Evolutionary conservation across 2,888 invertebrate species (phyloP).

Genomic region (Actias luna): DNA sequence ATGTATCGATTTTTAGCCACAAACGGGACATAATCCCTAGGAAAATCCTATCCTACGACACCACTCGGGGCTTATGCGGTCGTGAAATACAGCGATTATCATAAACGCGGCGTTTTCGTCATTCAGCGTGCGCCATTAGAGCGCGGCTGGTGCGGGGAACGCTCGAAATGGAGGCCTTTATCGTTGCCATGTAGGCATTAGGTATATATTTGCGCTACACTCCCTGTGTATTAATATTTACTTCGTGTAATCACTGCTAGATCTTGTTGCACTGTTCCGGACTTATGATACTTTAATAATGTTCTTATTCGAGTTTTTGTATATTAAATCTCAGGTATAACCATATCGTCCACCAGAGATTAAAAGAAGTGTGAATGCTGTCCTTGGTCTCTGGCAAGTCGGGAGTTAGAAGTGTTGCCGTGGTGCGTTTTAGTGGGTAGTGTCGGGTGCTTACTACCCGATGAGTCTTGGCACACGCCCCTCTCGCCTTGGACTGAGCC

Average conservation of each 20-base stretch:
- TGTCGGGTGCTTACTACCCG: no score
- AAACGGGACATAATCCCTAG: constrained; percentile 38
- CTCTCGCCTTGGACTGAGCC: no score
- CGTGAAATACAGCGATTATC: constrained; percentile 71
- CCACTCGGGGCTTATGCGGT: constrained; percentile 55
- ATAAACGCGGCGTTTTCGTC: constrained; percentile 70
- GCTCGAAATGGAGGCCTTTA: constrained; percentile 35
- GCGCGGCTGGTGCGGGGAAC: constrained; percentile 37
- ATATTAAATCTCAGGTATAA: background rate
- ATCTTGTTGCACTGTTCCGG: background rate
- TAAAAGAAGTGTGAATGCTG: no score
- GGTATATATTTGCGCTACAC: constrained; percentile 29
- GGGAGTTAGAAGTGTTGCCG: no score
- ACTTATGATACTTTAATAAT: background rate
- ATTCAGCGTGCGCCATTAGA: constrained; percentile 57
- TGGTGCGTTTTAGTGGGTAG: no score
- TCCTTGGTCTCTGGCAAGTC: no score
- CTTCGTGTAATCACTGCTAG: constrained; percentile 16
- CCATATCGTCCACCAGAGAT: no score
- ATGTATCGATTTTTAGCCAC: constrained; percentile 16
- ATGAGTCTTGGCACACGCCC: no score
- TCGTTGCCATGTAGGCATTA: constrained; percentile 30
- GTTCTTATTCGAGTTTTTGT: background rate
- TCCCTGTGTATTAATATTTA: constrained; percentile 30
- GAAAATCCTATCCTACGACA: constrained; percentile 48